Evolutionary conservation across 1,140 invertebrate genomes (phyloP).

Genomic region (Ips typographus): DNA sequence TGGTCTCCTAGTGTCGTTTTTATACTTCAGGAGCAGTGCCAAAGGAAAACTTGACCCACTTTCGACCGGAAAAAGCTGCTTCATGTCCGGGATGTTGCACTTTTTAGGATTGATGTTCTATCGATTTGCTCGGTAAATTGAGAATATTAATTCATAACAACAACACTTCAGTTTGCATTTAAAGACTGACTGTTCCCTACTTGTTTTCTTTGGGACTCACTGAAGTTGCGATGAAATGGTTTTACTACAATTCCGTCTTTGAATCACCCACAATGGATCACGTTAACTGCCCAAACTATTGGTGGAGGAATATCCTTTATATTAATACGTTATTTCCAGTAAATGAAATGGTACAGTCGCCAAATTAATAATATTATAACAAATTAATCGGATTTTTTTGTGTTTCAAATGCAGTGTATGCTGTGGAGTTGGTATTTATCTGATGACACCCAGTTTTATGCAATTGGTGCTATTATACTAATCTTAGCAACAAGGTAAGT

Average conservation of each 20-base stretch:
- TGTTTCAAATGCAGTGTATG: conserved; percentile 69
- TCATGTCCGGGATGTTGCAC: conserved; percentile 69
- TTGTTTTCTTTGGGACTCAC: conserved; percentile 79
- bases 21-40: conserved; percentile 81
- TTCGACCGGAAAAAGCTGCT: conserved; percentile 68
- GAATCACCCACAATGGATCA: conserved; percentile 79
- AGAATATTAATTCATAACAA: neutral
- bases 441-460: conserved; percentile 83
- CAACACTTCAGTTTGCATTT: conserved; percentile 31
- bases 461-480: conserved; percentile 74
- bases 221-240: conserved; percentile 79
- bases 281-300: conserved; percentile 78
- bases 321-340: conserved; percentile 83
- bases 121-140: conserved; percentile 67
- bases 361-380: conserved; percentile 1
- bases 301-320: conserved; percentile 83
- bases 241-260: conserved; percentile 76
- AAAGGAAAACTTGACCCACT: conserved; percentile 76
- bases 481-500: conserved; percentile 64
- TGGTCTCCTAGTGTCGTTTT: conserved; percentile 76
- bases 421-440: conserved; percentile 88
- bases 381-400: neutral
- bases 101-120: conserved; percentile 79
- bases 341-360: conserved; percentile 72
- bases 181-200: conserved; percentile 78